Base-by-base conservation (phyloP, 2,797 vertebrate species). In the Brachymystax lenok region DNA sequence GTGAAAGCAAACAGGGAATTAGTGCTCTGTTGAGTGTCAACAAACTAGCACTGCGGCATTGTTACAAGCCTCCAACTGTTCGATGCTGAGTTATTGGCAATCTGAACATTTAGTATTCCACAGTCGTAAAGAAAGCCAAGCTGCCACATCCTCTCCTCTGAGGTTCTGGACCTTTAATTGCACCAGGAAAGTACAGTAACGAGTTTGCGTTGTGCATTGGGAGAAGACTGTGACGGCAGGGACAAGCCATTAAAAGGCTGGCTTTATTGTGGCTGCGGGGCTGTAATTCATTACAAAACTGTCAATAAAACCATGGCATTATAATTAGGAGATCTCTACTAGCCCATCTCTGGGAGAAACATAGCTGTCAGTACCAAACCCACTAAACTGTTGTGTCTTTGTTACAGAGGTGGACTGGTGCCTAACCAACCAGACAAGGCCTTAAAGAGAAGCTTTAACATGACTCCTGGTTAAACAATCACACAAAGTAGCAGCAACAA, bases 11-110 rank as follows among this genome's bases (percentile, higher is more conserved):
- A 59, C 35, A 51, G 79, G 83, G 88, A 87, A 84, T 90, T 86
- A 85, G 40, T 46, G 69, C 30, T 2, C 77, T 77, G 77, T 79
- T 83, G 40, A 46, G 78, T 86, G 88, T 91, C 90, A 88, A 91
- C 40, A 46, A 90, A 83, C 85, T 84, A 79, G 79, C 82, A 17
- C 71, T 50, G 78, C 71, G 59, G 40, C 82, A 82, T 84, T 51
- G 16, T 86, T 82, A 86, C 86, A 88, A 79, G 80, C 83, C 80
- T 89, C 78, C 75, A 72, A 66, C 75, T 89, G 84, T 90, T 91
- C 89, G 74, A 78, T 77, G 83, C 85, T 82, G 86, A 86, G 73
- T 89, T 89, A 90, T 85, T 46, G 88, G 85, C 87, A 86, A 86
- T 86, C 84, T 76, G 84, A 88, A 82, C 87, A 86, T 66, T 46